Evolutionary conservation across 2,113 vertebrate genomes (phyloP), one percentile per base, ranked within the genome.

Genomic region (Amazona vittata): DNA sequence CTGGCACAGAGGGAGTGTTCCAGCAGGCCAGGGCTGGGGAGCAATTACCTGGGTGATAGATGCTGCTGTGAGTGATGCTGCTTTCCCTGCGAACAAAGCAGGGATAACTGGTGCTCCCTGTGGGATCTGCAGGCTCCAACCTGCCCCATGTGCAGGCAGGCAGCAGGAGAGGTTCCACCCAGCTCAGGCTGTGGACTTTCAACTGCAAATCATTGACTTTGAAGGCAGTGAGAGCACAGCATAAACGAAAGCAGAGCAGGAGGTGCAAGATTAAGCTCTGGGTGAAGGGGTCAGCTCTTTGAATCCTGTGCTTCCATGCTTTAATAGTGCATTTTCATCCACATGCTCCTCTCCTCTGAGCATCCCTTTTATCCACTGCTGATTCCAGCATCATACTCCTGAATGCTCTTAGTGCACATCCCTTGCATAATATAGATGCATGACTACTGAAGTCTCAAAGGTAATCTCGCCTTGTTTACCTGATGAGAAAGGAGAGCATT

Each of bases 141-240:
- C 15, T 0, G 79, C 65, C 65, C 5, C 4, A 5, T 22, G 83
- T 17, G 52, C 79, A 47, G 83, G 4, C n/a, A 16, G 86, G 83
- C 78, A 75, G 94, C 80, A 26, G 81, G 50, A 89, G 90, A 50
- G 43, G 37, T 24, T 44, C 90, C 70, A 39, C 44, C 81, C 85
- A 13, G 85, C 17, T n/a, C 15, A 0, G 69, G 12, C 79, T 44
- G 75, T 4, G 3, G 9, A 4, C 37, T 75, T 59, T 10, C 16
- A 22, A 35, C 47, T 60, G 75, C 39, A 79, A 80, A 62, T n/a
- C 35, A 3, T 14, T 12, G 43, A 8, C 15, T 62, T 65, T 10
- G 26, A 29, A 88, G 57, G 60, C 69, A 67, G 60, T 3, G 4
- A 8, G 37, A 57, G 60, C 31, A 5, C 3, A 1, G 4, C 1